These are phyloP conservation scores for Chironomus riparius DNA, from an alignment of 2,888 invertebrate species.

Conservation along the genomic window DNA sequence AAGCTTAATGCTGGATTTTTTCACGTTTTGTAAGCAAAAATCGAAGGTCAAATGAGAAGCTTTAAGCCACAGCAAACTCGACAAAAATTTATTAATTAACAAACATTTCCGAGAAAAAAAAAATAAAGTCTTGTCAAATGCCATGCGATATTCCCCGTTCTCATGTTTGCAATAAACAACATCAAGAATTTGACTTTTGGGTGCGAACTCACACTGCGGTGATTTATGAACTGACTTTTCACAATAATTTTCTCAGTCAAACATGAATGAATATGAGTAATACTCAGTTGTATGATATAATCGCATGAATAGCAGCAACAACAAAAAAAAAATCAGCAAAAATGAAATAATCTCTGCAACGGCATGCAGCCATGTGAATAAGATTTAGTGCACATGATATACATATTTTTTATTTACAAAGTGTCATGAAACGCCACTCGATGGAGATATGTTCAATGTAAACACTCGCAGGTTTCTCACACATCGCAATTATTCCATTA, in stretches of 20 bases:
- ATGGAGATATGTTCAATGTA: too few relatives aligned
- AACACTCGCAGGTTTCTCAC: neutral
- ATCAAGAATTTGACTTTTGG: neutral
- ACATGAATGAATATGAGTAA: neutral
- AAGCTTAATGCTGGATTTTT: neutral
- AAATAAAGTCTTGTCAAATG: too few relatives aligned
- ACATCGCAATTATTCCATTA: slow-evolving; percentile 18
- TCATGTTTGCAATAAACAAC: neutral
- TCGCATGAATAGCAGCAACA: neutral
- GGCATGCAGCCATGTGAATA: neutral
- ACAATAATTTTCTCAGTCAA: neutral
- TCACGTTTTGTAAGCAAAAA: neutral
- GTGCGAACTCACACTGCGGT: neutral
- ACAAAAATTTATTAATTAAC: too few relatives aligned
- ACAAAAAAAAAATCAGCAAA: too few relatives aligned
- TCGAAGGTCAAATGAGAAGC: neutral
- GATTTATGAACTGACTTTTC: slow-evolving; percentile 12
- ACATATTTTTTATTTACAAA: neutral
- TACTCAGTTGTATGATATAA: neutral
- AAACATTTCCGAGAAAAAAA: too few relatives aligned
- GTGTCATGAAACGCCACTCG: neutral
- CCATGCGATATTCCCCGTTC: too few relatives aligned
- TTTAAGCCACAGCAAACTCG: too few relatives aligned
- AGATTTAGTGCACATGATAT: too few relatives aligned
- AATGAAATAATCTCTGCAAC: neutral